A percentile compares a stretch with the other conserved stretches of the same genome.
phyloP scores from a whole-genome alignment of 2,797 vertebrate species.

The Chloroceryle amazona region DNA sequence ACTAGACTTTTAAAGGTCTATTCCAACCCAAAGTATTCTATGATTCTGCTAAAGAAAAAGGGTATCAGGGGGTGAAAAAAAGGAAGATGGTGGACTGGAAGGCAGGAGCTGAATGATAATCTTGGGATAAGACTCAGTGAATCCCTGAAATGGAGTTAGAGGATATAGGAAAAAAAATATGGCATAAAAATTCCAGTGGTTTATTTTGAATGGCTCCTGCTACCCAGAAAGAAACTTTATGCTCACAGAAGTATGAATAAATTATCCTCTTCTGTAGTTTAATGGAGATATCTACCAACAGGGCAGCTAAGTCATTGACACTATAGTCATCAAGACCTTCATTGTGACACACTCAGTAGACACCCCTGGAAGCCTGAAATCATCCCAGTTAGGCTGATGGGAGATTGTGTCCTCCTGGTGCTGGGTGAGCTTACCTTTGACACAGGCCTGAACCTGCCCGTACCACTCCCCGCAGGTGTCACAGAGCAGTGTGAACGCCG shows the following conservation, averaged over 20 bases:
- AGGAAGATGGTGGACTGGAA: background rate
- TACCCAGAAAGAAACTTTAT: background rate
- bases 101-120: background rate
- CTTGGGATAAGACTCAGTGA: background rate
- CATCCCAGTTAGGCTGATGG: fast-evolving
- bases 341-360: background rate
- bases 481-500: slow-evolving; percentile 91
- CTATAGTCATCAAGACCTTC: background rate
- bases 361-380: background rate
- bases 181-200: background rate
- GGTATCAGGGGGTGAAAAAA: background rate
- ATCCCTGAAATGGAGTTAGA: background rate
- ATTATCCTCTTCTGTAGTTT: background rate
- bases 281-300: background rate
- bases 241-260: background rate
- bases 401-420: fast-evolving
- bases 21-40: background rate
- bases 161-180: fast-evolving
- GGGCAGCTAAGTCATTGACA: background rate
- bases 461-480: slow-evolving; percentile 97
- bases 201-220: background rate
- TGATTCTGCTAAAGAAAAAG: background rate
- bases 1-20: background rate
- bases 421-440: slow-evolving; percentile 85
- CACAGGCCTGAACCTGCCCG: slow-evolving; percentile 90